These are phyloP conservation scores for Oxyruncus cristatus DNA, from an alignment of 2,113 vertebrate species.

Conservation along the genomic window DNA sequence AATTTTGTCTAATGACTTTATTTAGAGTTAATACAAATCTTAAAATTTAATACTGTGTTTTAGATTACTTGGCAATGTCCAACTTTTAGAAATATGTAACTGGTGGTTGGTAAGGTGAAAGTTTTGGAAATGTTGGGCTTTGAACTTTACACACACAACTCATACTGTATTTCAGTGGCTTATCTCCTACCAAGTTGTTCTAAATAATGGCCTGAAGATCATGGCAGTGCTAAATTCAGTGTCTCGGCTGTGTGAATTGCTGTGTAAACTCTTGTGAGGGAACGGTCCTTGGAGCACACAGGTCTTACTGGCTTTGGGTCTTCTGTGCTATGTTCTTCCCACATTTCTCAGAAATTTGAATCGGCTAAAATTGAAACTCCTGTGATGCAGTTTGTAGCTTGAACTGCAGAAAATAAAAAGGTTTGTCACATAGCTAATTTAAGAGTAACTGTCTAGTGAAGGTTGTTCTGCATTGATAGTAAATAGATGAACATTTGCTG, in stretches of 20 bases:
- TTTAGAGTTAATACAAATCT: neutral
- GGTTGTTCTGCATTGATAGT: conserved; percentile 13
- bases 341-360: neutral
- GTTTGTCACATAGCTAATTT: neutral
- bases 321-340: neutral
- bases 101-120: neutral
- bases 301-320: neutral
- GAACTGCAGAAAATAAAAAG: neutral
- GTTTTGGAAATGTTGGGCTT: neutral
- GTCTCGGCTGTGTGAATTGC: neutral
- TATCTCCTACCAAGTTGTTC: neutral
- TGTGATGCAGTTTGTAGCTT: neutral
- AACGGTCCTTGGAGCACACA: neutral
- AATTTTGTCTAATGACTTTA: neutral
- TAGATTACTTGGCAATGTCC: neutral
- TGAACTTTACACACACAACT: neutral
- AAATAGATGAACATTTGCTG: conserved; percentile 32
- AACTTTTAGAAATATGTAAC: accelerated
- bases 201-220: neutral
- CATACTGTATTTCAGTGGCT: neutral
- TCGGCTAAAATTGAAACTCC: neutral
- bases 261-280: neutral
- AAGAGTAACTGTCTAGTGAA: neutral
- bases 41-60: neutral
- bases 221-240: neutral